Percentiles rank a stretch among this genome's conserved stretches.
These are phyloP conservation scores for Sympetrum striolatum DNA, from an alignment of 2,888 invertebrate species.

Conservation along the genomic window DNA sequence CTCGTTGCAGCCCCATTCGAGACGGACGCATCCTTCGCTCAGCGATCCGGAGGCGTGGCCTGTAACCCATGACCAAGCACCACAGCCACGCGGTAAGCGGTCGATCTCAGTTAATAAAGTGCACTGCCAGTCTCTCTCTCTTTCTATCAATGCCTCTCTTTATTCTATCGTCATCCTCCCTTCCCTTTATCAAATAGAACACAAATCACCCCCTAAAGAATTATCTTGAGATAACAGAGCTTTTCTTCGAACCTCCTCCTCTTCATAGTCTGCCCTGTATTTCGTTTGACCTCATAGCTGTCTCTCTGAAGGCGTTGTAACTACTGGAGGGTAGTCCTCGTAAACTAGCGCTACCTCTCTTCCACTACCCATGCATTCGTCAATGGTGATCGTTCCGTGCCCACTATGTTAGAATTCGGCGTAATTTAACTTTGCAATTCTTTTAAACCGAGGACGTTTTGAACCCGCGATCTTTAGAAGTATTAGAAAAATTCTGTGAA, in stretches of 20 bases:
- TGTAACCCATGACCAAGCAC: conserved; percentile 38
- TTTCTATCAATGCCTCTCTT: background rate
- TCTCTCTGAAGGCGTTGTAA: no score
- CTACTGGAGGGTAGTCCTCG: no score
- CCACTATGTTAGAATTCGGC: no score
- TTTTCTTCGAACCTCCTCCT: background rate
- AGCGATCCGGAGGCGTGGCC: conserved; percentile 26
- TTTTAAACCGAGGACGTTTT: no score
- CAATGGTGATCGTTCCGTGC: no score
- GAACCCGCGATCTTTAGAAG: no score
- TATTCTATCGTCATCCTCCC: background rate
- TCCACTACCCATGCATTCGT: no score
- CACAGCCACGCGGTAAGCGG: conserved; percentile 40
- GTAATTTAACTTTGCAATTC: no score
- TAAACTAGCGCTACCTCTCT: no score
- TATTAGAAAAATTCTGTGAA: no score
- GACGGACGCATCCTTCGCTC: background rate
- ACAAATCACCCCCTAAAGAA: background rate
- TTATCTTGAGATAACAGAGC: background rate
- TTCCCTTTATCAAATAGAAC: background rate
- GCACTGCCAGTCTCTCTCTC: background rate
- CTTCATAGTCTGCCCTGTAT: no score
- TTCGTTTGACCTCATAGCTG: no score
- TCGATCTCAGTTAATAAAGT: background rate
- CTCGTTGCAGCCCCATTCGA: background rate